phyloP scores from a whole-genome alignment of 2,113 vertebrate genomes.

The Formicarius rufipectus region DNA sequence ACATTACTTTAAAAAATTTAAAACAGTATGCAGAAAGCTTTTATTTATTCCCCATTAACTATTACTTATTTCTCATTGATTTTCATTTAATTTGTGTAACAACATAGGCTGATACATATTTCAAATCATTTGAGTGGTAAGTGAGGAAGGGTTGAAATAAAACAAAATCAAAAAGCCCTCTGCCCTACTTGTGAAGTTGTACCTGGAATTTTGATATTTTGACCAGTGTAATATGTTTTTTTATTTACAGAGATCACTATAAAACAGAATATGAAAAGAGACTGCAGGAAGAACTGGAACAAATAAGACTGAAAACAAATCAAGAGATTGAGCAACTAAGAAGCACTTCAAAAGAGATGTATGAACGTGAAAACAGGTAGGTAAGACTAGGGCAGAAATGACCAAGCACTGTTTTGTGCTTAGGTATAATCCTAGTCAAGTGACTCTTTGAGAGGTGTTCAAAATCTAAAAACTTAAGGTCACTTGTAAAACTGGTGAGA shows the following conservation, averaged over 20 bases:
- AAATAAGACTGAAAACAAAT: constrained; percentile 88
- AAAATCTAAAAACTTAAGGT: background rate
- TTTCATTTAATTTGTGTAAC: background rate
- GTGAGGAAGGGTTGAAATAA: background rate
- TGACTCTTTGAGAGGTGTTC: background rate
- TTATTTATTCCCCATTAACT: background rate
- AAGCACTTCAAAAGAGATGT: constrained; percentile 92
- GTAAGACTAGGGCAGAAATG: background rate
- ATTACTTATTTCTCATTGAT: background rate
- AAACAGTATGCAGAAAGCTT: background rate
- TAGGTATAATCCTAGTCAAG: background rate
- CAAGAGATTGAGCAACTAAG: constrained; percentile 94
- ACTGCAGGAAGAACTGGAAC: constrained; percentile 88
- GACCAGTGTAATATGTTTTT: background rate
- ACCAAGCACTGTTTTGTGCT: background rate
- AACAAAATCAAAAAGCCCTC: background rate
- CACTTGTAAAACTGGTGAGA: background rate
- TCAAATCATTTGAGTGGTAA: background rate
- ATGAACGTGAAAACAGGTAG: constrained; percentile 97
- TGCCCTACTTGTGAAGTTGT: background rate
- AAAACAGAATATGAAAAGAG: constrained; percentile 94
- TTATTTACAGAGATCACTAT: constrained; percentile 85
- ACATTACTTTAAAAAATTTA: background rate
- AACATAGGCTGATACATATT: background rate
- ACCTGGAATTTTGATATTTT: background rate